Evolutionary conservation across 1,140 invertebrate species (phyloP).

Genomic region (Heliothis virescens): DNA sequence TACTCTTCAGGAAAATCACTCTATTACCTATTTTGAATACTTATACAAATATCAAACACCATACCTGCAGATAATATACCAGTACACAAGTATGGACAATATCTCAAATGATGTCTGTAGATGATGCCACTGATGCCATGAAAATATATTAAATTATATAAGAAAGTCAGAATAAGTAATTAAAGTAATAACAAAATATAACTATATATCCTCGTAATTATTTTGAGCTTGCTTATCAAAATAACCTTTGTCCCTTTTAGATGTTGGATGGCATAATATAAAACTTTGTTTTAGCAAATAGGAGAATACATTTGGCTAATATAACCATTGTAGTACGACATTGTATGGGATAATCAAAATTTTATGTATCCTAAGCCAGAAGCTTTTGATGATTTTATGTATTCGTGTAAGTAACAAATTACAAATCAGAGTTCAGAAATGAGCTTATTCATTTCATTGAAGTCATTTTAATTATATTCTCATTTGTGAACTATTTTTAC

Average conservation of each 20-base stretch:
- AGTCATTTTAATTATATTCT: background rate
- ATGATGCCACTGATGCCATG: too few relatives aligned
- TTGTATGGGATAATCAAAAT: slow-evolving; percentile 36
- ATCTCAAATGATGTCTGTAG: background rate
- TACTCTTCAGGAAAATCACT: slow-evolving; percentile 23
- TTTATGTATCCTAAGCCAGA: slow-evolving; percentile 26
- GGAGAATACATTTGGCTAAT: background rate
- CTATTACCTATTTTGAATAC: slow-evolving; percentile 15
- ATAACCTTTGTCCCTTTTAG: background rate
- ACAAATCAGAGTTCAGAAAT: background rate
- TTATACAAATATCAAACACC: background rate
- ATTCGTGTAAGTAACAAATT: slow-evolving; percentile 4
- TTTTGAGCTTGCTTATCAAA: slow-evolving; percentile 7
- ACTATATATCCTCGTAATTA: background rate
- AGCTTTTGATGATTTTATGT: slow-evolving; percentile 24
- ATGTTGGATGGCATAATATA: background rate
- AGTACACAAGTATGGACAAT: background rate
- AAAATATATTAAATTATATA: too few relatives aligned
- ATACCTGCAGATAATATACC: background rate
- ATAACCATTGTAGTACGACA: background rate
- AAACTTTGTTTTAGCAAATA: slow-evolving; percentile 18
- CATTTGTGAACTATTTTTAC: too few relatives aligned
- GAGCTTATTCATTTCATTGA: background rate
- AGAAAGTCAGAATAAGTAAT: background rate
- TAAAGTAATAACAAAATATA: slow-evolving; percentile 12